These are phyloP conservation scores for Candidula unifasciata DNA, from an alignment of 2,888 invertebrate genomes.

Conservation along the genomic window DNA sequence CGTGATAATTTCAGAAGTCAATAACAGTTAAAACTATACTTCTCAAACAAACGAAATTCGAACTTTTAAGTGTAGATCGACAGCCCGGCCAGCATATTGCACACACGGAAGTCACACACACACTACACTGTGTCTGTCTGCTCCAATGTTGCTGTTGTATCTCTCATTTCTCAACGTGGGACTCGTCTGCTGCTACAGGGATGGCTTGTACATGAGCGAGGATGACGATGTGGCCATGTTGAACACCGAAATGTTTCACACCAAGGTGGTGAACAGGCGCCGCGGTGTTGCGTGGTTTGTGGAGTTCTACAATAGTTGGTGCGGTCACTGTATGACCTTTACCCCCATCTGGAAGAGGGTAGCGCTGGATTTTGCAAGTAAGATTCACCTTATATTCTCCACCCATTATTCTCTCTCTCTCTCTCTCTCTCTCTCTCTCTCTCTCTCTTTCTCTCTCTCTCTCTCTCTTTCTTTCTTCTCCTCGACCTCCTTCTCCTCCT, in stretches of 20 bases:
- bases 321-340: conserved; percentile 94
- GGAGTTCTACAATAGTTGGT: conserved; percentile 97
- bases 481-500: neutral
- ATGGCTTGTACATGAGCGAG: conserved; percentile 48
- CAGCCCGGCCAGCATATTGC: no score
- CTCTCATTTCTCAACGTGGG: neutral
- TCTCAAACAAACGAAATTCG: no score
- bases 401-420: no score
- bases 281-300: conserved; percentile 83
- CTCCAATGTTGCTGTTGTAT: neutral
- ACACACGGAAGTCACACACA: no score
- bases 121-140: neutral
- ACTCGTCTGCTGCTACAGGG: neutral
- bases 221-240: conserved; percentile 62
- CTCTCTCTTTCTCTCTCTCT: no score
- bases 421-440: no score
- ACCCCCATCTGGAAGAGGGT: conserved; percentile 91
- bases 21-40: no score
- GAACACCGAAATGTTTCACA: conserved; percentile 57
- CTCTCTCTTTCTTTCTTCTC: no score
- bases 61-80: no score
- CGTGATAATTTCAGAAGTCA: no score
- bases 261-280: conserved; percentile 54
- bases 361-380: conserved; percentile 80
- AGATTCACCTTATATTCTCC: no score